phyloP scores from a whole-genome alignment of 2,888 invertebrate species.

The Anthophora plumipes region DNA sequence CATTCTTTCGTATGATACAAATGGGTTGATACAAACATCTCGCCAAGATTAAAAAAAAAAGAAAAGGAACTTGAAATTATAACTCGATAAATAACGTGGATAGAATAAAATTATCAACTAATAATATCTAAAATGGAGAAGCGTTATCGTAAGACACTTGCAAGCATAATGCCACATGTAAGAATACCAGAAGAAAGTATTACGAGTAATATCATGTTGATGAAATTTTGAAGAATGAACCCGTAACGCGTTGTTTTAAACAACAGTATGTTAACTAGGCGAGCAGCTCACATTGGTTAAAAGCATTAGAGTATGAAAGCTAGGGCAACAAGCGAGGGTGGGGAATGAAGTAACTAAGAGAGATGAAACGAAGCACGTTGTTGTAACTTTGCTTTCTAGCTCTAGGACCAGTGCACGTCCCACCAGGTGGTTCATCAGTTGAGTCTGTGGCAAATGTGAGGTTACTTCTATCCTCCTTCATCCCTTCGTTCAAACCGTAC shows the following conservation, averaged over 20 bases:
- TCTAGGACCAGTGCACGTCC: conserved; percentile 60
- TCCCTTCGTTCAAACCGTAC: conserved; percentile 63
- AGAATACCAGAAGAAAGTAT: background rate
- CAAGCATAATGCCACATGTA: no score
- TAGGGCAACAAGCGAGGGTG: conserved; percentile 8
- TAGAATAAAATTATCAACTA: no score
- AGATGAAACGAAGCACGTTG: conserved; percentile 56
- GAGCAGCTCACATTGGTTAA: conserved; percentile 49
- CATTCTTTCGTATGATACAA: no score
- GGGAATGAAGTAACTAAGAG: conserved; percentile 33
- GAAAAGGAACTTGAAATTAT: no score
- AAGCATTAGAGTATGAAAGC: conserved; percentile 61
- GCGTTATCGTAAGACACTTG: no score
- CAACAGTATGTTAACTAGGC: conserved; percentile 42
- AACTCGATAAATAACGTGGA: no score
- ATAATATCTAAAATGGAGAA: no score
- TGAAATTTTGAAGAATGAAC: conserved; percentile 29
- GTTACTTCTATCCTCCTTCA: conserved; percentile 67
- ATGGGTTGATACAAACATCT: no score
- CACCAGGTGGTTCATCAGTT: conserved; percentile 73
- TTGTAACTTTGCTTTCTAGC: conserved; percentile 74
- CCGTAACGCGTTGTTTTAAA: conserved; percentile 40
- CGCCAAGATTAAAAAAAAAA: no score
- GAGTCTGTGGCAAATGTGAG: conserved; percentile 68
- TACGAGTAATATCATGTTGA: conserved; percentile 10